These are phyloP conservation scores for Sebastes vulpes DNA, from an alignment of 2,797 vertebrate species.

Conservation along the genomic window DNA sequence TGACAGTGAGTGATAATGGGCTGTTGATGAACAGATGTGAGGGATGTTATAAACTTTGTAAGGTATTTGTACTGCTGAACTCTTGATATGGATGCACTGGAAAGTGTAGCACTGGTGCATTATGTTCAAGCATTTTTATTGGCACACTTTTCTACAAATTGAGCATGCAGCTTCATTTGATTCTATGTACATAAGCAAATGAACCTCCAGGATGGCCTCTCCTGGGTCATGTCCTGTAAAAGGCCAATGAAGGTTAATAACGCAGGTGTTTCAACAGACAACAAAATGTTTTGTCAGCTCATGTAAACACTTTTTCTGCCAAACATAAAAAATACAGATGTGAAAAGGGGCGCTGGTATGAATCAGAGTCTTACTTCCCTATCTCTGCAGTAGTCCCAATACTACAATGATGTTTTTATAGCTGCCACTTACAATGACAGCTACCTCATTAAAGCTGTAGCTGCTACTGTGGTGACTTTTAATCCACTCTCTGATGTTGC, in stretches of 20 bases:
- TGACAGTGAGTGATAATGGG: not conserved
- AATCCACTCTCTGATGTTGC: constrained; percentile 2
- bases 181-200: not conserved
- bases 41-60: not conserved
- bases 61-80: not conserved
- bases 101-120: not conserved
- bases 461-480: constrained; percentile 12
- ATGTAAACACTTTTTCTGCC: not conserved
- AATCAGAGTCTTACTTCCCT: not conserved
- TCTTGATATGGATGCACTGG: not conserved
- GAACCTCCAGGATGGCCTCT: not conserved
- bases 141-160: not conserved
- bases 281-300: not conserved
- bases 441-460: constrained; percentile 42
- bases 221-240: not conserved
- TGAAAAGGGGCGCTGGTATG: not conserved
- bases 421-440: constrained; percentile 18
- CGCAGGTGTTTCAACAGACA: not conserved
- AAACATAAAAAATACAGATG: constrained; percentile 14
- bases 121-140: not conserved
- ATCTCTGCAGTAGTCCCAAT: constrained; percentile 8
- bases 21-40: not conserved
- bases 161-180: not conserved
- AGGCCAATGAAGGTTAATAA: not conserved
- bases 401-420: constrained; percentile 15